phyloP scores from a whole-genome alignment of 2,888 invertebrate species.

The Adineta ricciae region DNA sequence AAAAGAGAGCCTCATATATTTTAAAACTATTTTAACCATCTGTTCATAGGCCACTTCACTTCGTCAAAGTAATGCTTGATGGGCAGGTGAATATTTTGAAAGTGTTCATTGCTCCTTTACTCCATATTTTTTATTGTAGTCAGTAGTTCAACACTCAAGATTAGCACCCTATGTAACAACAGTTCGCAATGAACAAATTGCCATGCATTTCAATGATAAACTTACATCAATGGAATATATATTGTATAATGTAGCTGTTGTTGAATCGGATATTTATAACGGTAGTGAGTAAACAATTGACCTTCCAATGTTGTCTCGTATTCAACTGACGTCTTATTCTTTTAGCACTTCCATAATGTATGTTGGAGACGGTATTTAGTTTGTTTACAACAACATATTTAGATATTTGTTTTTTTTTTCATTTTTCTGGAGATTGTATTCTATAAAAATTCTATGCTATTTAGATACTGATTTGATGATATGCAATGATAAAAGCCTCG shows the following conservation, averaged over 20 bases:
- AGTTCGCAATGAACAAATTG: slow-evolving; percentile 3
- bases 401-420: neutral
- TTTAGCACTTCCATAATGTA: neutral
- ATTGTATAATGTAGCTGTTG: neutral
- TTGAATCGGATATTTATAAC: neutral
- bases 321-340: too few relatives aligned
- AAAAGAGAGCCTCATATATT: neutral
- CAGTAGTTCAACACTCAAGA: neutral
- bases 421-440: neutral
- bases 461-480: neutral
- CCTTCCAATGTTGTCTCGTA: too few relatives aligned
- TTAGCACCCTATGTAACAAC: neutral
- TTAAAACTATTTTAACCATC: neutral
- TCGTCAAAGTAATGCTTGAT: neutral
- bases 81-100: neutral
- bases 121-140: neutral
- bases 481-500: neutral
- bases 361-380: neutral
- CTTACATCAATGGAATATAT: slow-evolving; percentile 17
- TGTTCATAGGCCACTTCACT: neutral
- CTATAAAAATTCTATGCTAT: neutral
- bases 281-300: neutral
- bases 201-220: neutral
- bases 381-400: neutral
- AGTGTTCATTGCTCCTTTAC: neutral